A percentile compares a stretch with the other conserved stretches of the same genome.
These are phyloP conservation scores for Epizoanthus ramosus DNA, from an alignment of 92 coral and sea anemone genomes.

Conservation along the genomic window DNA sequence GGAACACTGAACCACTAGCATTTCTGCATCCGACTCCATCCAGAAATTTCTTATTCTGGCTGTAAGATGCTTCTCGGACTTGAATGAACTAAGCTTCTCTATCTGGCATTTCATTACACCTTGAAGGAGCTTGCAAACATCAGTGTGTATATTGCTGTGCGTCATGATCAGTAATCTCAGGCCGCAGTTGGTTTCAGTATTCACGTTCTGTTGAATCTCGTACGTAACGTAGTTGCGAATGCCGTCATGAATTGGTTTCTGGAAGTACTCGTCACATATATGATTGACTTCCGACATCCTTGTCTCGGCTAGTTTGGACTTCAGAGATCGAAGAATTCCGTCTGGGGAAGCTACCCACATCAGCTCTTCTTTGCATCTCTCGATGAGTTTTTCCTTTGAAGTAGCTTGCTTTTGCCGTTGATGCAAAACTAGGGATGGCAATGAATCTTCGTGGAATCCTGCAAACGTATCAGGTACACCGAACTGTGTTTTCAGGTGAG, in stretches of 20 bases:
- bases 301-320: slow-evolving; percentile 52
- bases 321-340: slow-evolving; percentile 78
- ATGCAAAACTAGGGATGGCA: slow-evolving; percentile 84
- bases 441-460: slow-evolving; percentile 90
- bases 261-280: slow-evolving; percentile 65
- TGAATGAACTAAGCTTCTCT: slow-evolving; percentile 89
- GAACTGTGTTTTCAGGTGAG: slow-evolving; percentile 64
- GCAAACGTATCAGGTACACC: slow-evolving; percentile 80
- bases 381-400: slow-evolving; percentile 57
- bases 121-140: slow-evolving; percentile 70
- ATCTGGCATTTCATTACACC: slow-evolving; percentile 67
- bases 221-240: slow-evolving; percentile 57
- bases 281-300: slow-evolving; percentile 62
- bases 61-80: slow-evolving; percentile 91
- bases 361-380: slow-evolving; percentile 77
- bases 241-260: slow-evolving; percentile 78
- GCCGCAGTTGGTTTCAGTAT: slow-evolving; percentile 42
- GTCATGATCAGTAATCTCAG: slow-evolving; percentile 86
- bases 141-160: slow-evolving; percentile 81
- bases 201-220: slow-evolving; percentile 31
- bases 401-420: slow-evolving; percentile 54
- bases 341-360: slow-evolving; percentile 91
- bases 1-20: slow-evolving; percentile 85
- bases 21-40: slow-evolving; percentile 61
- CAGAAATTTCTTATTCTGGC: slow-evolving; percentile 80